A percentile compares a stretch with the other conserved stretches of the same genome.
phyloP scores from a whole-genome alignment of 2,797 vertebrate genomes.

The Phylloscopus collybita region DNA sequence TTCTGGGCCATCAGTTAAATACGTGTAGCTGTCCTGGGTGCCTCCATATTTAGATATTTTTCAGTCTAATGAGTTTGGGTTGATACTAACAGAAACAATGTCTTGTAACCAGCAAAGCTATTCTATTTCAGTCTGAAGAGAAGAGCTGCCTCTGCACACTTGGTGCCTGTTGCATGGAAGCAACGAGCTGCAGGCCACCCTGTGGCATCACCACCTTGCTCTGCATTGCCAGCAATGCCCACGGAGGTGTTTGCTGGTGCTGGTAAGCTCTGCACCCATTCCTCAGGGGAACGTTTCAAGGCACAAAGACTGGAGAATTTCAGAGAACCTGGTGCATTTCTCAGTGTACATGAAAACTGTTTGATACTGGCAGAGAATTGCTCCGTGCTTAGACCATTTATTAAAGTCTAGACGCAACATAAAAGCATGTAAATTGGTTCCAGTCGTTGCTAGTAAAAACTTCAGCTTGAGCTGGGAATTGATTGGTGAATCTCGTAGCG shows the following conservation, averaged over 20 bases:
- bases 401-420: conserved; percentile 99
- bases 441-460: conserved; percentile 83
- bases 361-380: conserved; percentile 81
- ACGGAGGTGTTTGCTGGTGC: background rate
- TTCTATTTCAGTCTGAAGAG: background rate
- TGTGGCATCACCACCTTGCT: background rate
- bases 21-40: background rate
- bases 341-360: conserved; percentile 71
- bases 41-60: background rate
- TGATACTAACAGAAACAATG: background rate
- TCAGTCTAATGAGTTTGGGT: background rate
- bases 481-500: conserved; percentile 80
- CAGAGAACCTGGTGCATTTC: conserved; percentile 58
- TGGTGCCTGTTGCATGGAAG: background rate
- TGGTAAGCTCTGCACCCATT: background rate
- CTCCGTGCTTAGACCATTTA: conserved; percentile 87
- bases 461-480: conserved; percentile 77
- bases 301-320: conserved; percentile 24
- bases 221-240: background rate
- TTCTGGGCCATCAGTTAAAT: background rate
- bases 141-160: background rate
- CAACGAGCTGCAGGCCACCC: background rate
- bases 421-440: conserved; percentile 92
- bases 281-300: background rate
- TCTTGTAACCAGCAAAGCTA: background rate